Conservation (phyloP, 2,113 vertebrate species). For the Bombycilla garrulus region DNA sequence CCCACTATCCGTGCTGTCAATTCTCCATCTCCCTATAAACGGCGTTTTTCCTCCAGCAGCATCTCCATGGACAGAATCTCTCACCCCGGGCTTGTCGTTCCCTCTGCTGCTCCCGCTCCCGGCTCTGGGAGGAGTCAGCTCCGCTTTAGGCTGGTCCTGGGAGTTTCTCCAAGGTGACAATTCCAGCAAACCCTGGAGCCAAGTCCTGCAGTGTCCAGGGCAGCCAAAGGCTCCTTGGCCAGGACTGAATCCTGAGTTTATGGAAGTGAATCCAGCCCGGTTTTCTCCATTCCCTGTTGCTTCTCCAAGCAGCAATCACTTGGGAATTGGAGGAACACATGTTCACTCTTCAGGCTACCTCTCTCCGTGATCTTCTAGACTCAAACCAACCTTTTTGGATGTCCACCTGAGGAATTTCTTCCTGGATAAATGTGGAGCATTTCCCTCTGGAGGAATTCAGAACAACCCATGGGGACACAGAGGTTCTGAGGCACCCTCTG, state of each 20-base stretch:
- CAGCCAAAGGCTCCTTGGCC: background rate
- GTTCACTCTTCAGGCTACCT: background rate
- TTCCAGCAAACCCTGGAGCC: background rate
- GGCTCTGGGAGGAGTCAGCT: background rate
- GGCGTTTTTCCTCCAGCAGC: fast-evolving
- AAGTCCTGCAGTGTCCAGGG: background rate
- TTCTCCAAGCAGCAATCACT: background rate
- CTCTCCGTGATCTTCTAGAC: background rate
- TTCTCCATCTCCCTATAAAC: background rate
- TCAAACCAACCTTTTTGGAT: background rate
- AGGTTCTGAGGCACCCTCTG: background rate
- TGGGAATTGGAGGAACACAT: fast-evolving
- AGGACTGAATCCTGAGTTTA: background rate
- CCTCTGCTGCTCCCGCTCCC: background rate
- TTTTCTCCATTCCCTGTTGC: background rate
- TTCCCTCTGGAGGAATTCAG: background rate
- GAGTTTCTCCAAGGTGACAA: background rate
- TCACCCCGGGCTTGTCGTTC: background rate
- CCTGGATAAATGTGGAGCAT: fast-evolving
- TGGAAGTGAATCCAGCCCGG: background rate
- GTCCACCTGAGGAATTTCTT: background rate
- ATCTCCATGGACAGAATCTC: background rate
- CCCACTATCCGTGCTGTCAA: background rate
- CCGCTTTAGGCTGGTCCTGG: background rate
- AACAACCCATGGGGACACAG: background rate